Evolutionary conservation across 2,113 vertebrate species (phyloP), one percentile per base, ranked within the genome.

Genomic region (Phrynocephalus versicolor): DNA sequence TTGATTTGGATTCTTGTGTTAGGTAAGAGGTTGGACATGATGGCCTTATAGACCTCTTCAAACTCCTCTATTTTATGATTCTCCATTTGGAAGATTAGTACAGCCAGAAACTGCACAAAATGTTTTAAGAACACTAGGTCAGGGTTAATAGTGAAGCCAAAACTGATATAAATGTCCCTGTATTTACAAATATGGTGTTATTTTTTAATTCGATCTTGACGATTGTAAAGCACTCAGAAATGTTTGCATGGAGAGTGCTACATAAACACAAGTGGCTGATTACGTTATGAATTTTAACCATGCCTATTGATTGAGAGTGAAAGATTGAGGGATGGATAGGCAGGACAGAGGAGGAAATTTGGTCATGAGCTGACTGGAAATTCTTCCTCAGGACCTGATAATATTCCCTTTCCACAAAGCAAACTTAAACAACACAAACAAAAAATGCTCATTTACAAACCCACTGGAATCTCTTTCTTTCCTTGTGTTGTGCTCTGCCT

Each of bases 171-270:
- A 80, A 86, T 45, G 81, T 84, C 72, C 75, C 90, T 91, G 77
- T 62, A 77, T 89, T 85, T 89, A 85, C 82, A 89, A 79, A 91
- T 84, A 83, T 82, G 83, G n/a, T n/a, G n/a, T n/a, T n/a, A 78
- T 45, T 82, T 87, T 91, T 90, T 90, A 93, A 92, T 93, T 90
- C 90, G 1, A 83, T 89, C 90, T 90, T 92, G 94, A 93, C 91
- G 77, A 89, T 82, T 69, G 37, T 45, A 84, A 93, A 92, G 76
- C 0, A 0, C 81, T 93, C 65, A 0, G 1, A 90, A 88, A 81
- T 83, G 69, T 90, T 87, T 88, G 64, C 70, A 82, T 55, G 79
- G 92, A 82, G 39, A 41, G 14, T 84, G 77, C 41, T 86, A 25
- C 82, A 74, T 72, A 90, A 90, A 86, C 41, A 64, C 72, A 80